These are phyloP conservation scores for Pocillopora damicornis DNA, from an alignment of 64 coral and sea anemone genomes.

Conservation along the genomic window DNA sequence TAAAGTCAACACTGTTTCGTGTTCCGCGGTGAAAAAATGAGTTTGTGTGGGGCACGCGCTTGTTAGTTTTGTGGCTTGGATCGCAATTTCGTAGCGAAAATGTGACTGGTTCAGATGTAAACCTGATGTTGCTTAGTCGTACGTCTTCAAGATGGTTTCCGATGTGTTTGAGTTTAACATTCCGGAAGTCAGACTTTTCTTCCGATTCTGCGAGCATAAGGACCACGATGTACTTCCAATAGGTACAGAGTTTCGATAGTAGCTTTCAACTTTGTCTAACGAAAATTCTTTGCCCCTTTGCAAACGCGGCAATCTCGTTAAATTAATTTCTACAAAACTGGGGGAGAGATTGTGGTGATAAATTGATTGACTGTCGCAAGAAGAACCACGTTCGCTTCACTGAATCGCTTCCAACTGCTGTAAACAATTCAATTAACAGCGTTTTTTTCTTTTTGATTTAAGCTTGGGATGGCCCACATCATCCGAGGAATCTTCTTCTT, in stretches of 20 bases:
- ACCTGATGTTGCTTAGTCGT: neutral
- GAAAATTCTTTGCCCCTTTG: neutral
- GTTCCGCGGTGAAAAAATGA: neutral
- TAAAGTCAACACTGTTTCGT: neutral
- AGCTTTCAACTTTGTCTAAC: neutral
- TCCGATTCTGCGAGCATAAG: constrained; percentile 44
- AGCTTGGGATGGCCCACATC: constrained; percentile 97
- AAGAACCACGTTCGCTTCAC: neutral
- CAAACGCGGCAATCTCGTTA: neutral
- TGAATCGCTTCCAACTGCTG: neutral
- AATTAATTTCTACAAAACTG: neutral
- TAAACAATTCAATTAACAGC: neutral
- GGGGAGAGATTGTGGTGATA: neutral
- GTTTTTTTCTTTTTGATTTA: constrained; percentile 13
- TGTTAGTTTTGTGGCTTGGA: neutral
- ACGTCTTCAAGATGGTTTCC: constrained; percentile 20
- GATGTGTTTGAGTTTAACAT: constrained; percentile 35
- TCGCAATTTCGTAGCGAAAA: neutral
- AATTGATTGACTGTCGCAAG: neutral
- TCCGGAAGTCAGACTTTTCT: constrained; percentile 60
- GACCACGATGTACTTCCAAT: constrained; percentile 33
- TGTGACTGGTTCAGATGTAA: neutral
- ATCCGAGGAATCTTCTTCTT: constrained; percentile 88
- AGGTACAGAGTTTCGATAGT: constrained; percentile 1
- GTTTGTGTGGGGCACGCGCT: neutral